These are phyloP conservation scores for Moxostoma hubbsi DNA, from an alignment of 2,797 vertebrate species.

Conservation along the genomic window DNA sequence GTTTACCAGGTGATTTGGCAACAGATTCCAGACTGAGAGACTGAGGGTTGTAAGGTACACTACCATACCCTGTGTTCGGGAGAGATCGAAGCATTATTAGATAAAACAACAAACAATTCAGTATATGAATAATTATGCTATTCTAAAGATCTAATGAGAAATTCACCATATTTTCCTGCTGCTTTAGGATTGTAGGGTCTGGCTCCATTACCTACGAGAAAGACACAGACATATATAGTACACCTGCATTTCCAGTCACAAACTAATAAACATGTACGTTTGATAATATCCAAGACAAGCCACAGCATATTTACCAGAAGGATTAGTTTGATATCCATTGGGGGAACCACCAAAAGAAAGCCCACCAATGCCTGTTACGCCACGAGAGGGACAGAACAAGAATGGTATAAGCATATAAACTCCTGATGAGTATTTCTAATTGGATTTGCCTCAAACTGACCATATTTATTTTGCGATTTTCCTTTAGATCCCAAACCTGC, in stretches of 20 bases:
- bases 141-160: neutral
- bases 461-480: conserved; percentile 53
- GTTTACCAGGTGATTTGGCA: conserved; percentile 36
- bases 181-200: conserved; percentile 43
- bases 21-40: conserved; percentile 14
- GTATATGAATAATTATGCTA: neutral
- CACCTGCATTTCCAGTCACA: neutral
- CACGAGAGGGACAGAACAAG: neutral
- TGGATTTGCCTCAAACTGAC: conserved; percentile 12
- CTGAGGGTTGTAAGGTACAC: conserved; percentile 38
- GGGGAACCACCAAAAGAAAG: conserved; percentile 43
- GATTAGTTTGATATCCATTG: conserved; percentile 36
- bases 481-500: conserved; percentile 42
- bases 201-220: conserved; percentile 16
- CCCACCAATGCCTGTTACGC: conserved; percentile 55
- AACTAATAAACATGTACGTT: neutral
- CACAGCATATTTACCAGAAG: conserved; percentile 53
- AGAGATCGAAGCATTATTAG: neutral
- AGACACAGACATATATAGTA: neutral
- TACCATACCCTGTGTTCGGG: conserved; percentile 28
- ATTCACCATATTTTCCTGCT: conserved; percentile 27
- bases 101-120: neutral
- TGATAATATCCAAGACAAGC: neutral
- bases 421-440: neutral
- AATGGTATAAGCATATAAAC: neutral